Percentiles rank a stretch among this genome's conserved stretches.
Evolutionary conservation across 2,888 invertebrate genomes (phyloP).

Genomic region (Portevinia maculata): DNA sequence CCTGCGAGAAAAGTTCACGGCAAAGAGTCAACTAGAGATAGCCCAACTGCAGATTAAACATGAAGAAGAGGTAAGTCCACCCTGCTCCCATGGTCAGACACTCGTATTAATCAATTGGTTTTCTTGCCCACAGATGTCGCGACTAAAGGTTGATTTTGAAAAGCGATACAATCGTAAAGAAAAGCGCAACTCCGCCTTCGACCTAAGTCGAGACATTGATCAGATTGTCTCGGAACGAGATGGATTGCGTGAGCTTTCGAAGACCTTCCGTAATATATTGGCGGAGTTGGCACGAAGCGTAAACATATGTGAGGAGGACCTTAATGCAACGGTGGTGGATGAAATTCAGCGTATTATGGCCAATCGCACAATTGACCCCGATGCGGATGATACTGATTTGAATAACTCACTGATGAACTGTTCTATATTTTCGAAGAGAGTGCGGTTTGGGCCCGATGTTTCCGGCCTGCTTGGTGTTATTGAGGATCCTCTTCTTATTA

Average conservation of each 20-base stretch:
- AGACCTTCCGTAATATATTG: slow-evolving; percentile 87
- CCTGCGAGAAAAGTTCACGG: slow-evolving; percentile 88
- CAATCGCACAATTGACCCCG: slow-evolving; percentile 78
- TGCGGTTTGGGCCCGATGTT: slow-evolving; percentile 89
- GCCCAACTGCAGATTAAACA: slow-evolving; percentile 85
- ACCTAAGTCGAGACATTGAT: slow-evolving; percentile 81
- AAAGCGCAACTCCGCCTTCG: slow-evolving; percentile 82
- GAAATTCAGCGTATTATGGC: slow-evolving; percentile 81
- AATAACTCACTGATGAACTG: slow-evolving; percentile 76
- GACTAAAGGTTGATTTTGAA: slow-evolving; percentile 82
- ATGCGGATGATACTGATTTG: slow-evolving; percentile 77
- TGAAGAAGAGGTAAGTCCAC: slow-evolving; percentile 85
- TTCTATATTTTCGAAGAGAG: slow-evolving; percentile 82
- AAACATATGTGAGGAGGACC: slow-evolving; percentile 89
- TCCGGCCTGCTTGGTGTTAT: slow-evolving; percentile 85
- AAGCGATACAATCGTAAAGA: slow-evolving; percentile 82
- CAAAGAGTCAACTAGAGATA: slow-evolving; percentile 86
- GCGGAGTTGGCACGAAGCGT: slow-evolving; percentile 89
- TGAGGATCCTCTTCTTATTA: slow-evolving; percentile 85
- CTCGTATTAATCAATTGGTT: neutral
- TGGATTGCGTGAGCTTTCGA: slow-evolving; percentile 86
- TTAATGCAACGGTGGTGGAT: slow-evolving; percentile 89
- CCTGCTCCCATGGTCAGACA: neutral
- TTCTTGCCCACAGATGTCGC: slow-evolving; percentile 82
- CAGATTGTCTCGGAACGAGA: slow-evolving; percentile 84